Evolutionary conservation across 2,888 invertebrate species (phyloP).

Genomic region (Frankliniella fusca): DNA sequence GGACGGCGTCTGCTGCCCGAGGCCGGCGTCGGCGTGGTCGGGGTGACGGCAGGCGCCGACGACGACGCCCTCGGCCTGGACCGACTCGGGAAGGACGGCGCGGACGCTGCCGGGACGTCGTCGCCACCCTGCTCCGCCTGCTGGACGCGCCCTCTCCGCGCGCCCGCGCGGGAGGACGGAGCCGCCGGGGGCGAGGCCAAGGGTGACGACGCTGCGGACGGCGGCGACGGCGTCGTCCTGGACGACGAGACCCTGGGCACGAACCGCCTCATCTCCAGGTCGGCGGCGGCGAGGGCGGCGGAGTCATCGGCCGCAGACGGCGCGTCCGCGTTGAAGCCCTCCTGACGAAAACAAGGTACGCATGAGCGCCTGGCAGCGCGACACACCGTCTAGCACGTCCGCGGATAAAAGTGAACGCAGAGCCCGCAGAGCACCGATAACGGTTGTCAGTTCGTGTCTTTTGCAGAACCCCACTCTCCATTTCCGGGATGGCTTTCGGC

Average conservation of each 20-base stretch:
- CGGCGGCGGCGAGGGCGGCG: background rate
- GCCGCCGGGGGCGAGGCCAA: background rate
- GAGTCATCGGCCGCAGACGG: constrained; percentile 7
- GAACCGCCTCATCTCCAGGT: background rate
- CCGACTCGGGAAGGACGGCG: background rate
- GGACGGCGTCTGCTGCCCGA: background rate
- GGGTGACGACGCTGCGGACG: background rate
- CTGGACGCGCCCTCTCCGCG: background rate
- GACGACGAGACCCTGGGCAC: background rate
- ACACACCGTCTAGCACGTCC: no score
- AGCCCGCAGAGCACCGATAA: no score
- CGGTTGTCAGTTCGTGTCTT: no score
- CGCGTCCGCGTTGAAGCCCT: background rate
- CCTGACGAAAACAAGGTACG: background rate
- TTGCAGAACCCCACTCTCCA: background rate
- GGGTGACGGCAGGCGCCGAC: background rate
- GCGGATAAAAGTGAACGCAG: no score
- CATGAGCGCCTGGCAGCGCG: no score
- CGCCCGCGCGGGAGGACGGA: background rate
- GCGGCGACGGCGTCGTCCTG: background rate
- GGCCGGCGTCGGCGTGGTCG: background rate
- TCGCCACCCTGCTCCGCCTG: background rate
- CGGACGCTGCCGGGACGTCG: background rate
- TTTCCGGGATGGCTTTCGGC: background rate
- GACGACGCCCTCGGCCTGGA: background rate